Evolutionary conservation across 2,888 invertebrate species (phyloP), one percentile per base, ranked within the genome.

Genomic region (Eurois occulta): DNA sequence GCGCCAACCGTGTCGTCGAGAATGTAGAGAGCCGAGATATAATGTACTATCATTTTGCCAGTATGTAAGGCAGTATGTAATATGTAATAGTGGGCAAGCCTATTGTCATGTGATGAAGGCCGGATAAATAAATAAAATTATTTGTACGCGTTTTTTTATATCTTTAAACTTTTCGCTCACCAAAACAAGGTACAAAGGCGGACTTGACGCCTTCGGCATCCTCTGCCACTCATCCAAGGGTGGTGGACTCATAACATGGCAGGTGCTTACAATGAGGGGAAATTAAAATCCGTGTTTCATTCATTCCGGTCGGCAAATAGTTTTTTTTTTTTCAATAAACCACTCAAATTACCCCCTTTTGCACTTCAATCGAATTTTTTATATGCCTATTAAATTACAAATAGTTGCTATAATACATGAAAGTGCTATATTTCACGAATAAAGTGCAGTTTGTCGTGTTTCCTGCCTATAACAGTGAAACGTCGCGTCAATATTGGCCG

Each of bases 371-470:
- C 38, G 18, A 35, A 46, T 16, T 38, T 52, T 74, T 65, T 35
- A 75, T 82, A 10, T 3, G 28, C 11, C 65, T 48, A 52, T 78
- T 60, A 60, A 66, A 43, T 24, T 58, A 55, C 38, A 78, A 78
- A 67, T 84, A 38, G 32, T 60, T n/a, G 21, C n/a, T 35, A 32
- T 70, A 69, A 46, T 48, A 48, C 67, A 48, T 70, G 58, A 74
- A 86, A 65, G 32, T 52, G 67, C 73, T 46, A 71, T 78, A 78
- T 62, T 71, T 83, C 55, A 70, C 21, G 28, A 35, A 32, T 65
- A 73, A 84, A 86, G 66, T 83, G 67, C 70, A 83, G 58, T 65
- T 83, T 84, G 73, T 52, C 84, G 84, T 86, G 84, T 86, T 38
- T 24, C 13, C 48, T 46, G 28, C 75, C 67, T 72, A 77, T 86